Base-by-base conservation (phyloP, 1,140 invertebrate genomes). In the Magallana ariakensis region DNA sequence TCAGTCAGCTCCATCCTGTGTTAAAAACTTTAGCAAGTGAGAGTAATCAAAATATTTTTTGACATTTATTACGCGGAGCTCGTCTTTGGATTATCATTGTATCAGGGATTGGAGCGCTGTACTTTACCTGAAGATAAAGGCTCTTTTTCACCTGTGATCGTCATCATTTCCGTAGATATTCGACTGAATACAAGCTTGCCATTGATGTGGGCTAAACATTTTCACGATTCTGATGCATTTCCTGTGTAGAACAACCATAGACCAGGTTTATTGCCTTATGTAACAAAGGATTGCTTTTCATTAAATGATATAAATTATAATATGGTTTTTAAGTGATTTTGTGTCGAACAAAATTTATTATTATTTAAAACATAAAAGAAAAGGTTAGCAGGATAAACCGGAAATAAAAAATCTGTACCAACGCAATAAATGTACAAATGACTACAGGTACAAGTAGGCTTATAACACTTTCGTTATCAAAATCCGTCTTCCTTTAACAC, bases 131-230 rank as follows among this genome's bases (percentile, higher is more conserved):
- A 22, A 10, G 9, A 75, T 75, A 33, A 75, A 75, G 66, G 66
- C 9, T 26, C 66, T 75, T 75, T 46, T 75, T 22, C 22, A 75
- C 22, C 22, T 75, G 22, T 13, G 66, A 33, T 75, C 66, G 22
- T 11, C 26, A 75, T 26, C 22, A 22, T 22, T 75, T 75, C 66
- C 22, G 22, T 75, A 13, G 33, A 33, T 75, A 26, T 75, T 75
- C 66, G 13, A 13, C 22, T 75, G 66, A 26, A 26, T 75, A 26
- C 19, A 26, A 75, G 66, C 26, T 75, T 75, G 9, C 66, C 66
- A 75, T 75, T 75, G 66, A 75, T 75, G 66, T 75, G 66, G 66
- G 66, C 22, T 75, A 75, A 26, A 75, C 22, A 33, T 75, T 9
- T 75, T 33, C 66, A 22, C 6, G 66, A 75, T 75, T 75, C 10